Evolutionary conservation across 1,140 invertebrate species (phyloP).

Genomic region (Leptinotarsa defecta): DNA sequence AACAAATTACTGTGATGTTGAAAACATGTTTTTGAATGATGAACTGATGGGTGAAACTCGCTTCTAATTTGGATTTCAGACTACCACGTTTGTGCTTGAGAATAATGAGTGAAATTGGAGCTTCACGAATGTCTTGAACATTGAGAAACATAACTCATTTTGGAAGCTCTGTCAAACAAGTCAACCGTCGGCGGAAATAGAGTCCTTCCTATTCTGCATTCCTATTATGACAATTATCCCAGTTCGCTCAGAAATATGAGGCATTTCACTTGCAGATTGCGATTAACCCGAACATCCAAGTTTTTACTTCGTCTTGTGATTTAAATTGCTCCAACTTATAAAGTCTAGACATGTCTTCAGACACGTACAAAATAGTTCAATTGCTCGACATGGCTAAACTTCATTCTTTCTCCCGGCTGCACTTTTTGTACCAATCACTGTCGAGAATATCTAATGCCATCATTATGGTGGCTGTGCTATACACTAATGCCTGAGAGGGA

Average conservation of each 20-base stretch:
- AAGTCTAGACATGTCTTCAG: conserved; percentile 33
- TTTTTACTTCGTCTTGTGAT: conserved; percentile 35
- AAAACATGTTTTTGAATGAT: too few species aligned
- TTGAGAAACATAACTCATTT: too few species aligned
- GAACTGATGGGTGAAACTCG: too few species aligned
- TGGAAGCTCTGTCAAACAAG: too few species aligned
- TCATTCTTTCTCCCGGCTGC: conserved; percentile 26
- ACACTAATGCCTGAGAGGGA: not conserved
- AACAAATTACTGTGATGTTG: too few species aligned
- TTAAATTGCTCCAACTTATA: conserved; percentile 34
- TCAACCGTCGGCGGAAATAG: conserved; percentile 3
- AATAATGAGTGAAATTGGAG: too few species aligned
- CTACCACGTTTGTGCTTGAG: too few species aligned
- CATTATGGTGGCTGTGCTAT: conserved; percentile 15
- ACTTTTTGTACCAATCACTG: conserved; percentile 19
- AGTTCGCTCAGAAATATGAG: conserved; percentile 28
- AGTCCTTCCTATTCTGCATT: not conserved
- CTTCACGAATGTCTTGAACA: too few species aligned
- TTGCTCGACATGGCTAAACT: conserved; percentile 26
- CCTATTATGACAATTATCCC: conserved; percentile 19
- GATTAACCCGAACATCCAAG: conserved; percentile 32
- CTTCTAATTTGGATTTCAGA: too few species aligned
- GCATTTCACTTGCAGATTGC: conserved; percentile 39
- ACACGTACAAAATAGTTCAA: conserved; percentile 31
- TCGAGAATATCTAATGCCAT: conserved; percentile 25